Conservation (phyloP, 1,140 invertebrate species). For the Mercenaria mercenaria region DNA sequence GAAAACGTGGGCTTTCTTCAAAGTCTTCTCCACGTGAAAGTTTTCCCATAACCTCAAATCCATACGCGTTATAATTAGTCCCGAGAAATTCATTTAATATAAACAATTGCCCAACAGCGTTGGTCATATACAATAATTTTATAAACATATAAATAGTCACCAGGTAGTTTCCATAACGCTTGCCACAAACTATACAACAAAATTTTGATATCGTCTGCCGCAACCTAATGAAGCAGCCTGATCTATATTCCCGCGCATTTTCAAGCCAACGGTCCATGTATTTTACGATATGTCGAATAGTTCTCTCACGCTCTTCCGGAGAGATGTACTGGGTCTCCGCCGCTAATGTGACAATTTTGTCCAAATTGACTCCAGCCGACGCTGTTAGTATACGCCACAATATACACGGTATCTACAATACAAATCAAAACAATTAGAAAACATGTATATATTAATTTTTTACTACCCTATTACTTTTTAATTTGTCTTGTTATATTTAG, state of each 20-base stretch:
- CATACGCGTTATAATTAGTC: constrained; percentile 87
- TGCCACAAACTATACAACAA: constrained; percentile 85
- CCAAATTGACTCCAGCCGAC: constrained; percentile 86
- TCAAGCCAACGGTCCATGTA: constrained; percentile 85
- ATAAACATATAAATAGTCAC: constrained; percentile 87
- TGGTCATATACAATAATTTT: constrained; percentile 87
- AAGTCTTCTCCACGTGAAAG: constrained; percentile 81
- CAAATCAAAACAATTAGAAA: constrained; percentile 49
- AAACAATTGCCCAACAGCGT: constrained; percentile 87
- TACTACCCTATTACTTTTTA: neutral
- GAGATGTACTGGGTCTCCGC: constrained; percentile 85
- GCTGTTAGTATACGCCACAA: constrained; percentile 87
- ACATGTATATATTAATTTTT: neutral
- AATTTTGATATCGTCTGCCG: constrained; percentile 83
- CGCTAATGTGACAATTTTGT: constrained; percentile 84
- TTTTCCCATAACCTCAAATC: constrained; percentile 86
- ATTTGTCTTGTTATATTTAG: too few species aligned
- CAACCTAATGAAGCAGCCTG: constrained; percentile 82
- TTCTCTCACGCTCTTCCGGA: constrained; percentile 84
- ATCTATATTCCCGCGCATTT: constrained; percentile 83
- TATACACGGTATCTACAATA: constrained; percentile 84
- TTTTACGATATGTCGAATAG: constrained; percentile 84
- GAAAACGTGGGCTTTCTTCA: constrained; percentile 84
- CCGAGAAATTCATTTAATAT: constrained; percentile 87
- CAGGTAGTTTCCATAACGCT: constrained; percentile 87